Conservation (phyloP, 2,888 invertebrate species). For the Phorcus lineatus region DNA sequence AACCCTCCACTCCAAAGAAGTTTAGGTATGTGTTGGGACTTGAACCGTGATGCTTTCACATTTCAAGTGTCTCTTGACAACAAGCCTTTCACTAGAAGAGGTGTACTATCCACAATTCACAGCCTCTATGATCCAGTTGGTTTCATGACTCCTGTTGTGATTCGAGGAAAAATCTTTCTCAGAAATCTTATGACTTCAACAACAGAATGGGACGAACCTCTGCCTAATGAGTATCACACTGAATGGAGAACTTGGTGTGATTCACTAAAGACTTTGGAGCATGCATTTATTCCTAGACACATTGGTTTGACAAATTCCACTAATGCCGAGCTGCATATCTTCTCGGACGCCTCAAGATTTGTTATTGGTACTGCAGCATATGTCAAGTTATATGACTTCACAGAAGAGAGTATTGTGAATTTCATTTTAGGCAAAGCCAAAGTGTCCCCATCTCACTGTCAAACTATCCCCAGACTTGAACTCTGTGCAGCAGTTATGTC, state of each 20-base stretch:
- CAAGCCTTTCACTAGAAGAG: conserved; percentile 20
- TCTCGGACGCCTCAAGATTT: conserved; percentile 37
- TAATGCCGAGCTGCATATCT: conserved; percentile 30
- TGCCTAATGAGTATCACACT: neutral
- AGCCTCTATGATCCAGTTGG: conserved; percentile 35
- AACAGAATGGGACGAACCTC: conserved; percentile 1
- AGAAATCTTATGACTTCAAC: conserved; percentile 5
- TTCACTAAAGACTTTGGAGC: conserved; percentile 15
- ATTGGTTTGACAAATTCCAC: neutral
- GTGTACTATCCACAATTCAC: conserved; percentile 27
- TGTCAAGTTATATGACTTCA: neutral
- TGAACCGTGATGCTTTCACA: conserved; percentile 15
- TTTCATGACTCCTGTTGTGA: conserved; percentile 23
- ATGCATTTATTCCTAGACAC: conserved; percentile 17
- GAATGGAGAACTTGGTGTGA: conserved; percentile 25
- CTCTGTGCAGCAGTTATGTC: conserved; percentile 38
- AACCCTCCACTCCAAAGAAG: conserved; percentile 29
- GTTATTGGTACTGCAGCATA: conserved; percentile 33
- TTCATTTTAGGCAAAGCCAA: conserved; percentile 22
- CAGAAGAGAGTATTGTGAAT: neutral
- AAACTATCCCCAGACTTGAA: too few species aligned
- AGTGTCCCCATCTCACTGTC: conserved; percentile 34
- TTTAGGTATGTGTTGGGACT: conserved; percentile 26
- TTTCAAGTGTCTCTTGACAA: neutral
- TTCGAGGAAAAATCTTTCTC: conserved; percentile 24